phyloP scores from a whole-genome alignment of 2,888 invertebrate species.

The Ormia ochracea region DNA sequence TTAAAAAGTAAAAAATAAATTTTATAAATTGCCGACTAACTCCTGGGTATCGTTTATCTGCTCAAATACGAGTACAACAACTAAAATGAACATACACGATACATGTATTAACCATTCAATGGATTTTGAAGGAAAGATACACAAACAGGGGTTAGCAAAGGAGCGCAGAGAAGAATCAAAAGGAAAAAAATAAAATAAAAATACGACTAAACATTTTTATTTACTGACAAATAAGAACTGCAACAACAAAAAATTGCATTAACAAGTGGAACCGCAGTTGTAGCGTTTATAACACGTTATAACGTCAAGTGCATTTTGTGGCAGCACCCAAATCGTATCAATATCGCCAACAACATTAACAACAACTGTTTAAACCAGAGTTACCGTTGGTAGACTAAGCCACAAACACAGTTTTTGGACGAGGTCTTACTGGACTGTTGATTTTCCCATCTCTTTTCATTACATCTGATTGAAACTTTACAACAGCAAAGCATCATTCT shows the following conservation, averaged over 20 bases:
- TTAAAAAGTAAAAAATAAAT: conserved; percentile 8
- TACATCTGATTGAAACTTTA: no score
- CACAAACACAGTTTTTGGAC: no score
- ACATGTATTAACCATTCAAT: conserved; percentile 41
- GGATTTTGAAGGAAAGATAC: not conserved
- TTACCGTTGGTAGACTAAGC: no score
- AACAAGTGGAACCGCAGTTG: conserved; percentile 34
- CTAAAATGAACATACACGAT: conserved; percentile 44
- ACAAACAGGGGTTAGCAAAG: not conserved
- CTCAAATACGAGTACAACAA: conserved; percentile 44
- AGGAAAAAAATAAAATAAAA: not conserved
- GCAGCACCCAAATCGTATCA: conserved; percentile 38
- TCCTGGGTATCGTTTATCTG: conserved; percentile 42
- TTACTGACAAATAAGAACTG: conserved; percentile 20
- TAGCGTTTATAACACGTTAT: conserved; percentile 47
- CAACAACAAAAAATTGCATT: conserved; percentile 14
- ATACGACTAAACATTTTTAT: conserved; percentile 9
- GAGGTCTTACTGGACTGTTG: no score
- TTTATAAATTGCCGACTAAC: conserved; percentile 16
- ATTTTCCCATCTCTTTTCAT: no score
- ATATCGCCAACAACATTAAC: conserved; percentile 14
- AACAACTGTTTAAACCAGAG: not conserved
- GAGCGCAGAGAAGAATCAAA: not conserved
- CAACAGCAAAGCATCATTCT: no score
- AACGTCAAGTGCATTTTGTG: conserved; percentile 53